These are phyloP conservation scores for Magallana nippona DNA, from an alignment of 2,888 invertebrate species.

Conservation along the genomic window DNA sequence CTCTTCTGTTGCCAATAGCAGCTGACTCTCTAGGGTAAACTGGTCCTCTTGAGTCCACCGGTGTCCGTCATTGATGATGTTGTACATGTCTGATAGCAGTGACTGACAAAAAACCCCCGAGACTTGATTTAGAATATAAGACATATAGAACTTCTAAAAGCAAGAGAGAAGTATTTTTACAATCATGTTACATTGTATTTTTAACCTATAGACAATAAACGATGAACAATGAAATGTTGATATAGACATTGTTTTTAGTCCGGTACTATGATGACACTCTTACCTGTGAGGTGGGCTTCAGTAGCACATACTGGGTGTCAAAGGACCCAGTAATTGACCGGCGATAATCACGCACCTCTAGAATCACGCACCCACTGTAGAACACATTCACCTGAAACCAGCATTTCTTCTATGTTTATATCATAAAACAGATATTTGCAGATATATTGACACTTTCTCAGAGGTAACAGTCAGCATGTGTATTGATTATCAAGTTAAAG, in stretches of 20 bases:
- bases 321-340: conserved; percentile 80
- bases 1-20: conserved; percentile 91
- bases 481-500: too few relatives aligned
- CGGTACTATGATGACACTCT: conserved; percentile 45
- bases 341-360: conserved; percentile 93
- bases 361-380: conserved; percentile 94
- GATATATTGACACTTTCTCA: too few relatives aligned
- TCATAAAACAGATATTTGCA: neutral
- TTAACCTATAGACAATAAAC: neutral
- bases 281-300: conserved; percentile 93
- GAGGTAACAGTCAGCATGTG: too few relatives aligned
- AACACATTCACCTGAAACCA: conserved; percentile 80
- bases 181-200: too few relatives aligned
- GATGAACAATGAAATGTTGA: too few relatives aligned
- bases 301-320: conserved; percentile 92
- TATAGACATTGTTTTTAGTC: too few relatives aligned
- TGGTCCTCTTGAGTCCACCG: conserved; percentile 89
- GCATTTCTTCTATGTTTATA: neutral
- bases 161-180: too few relatives aligned
- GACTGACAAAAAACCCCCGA: conserved; percentile 82
- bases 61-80: conserved; percentile 82
- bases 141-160: too few relatives aligned
- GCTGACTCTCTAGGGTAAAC: conserved; percentile 89
- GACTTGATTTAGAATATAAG: neutral
- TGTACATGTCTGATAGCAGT: conserved; percentile 85